Evolutionary conservation across 2,113 vertebrate species (phyloP), one percentile per base, ranked within the genome.

Genomic region (rabbit (Oryctolagus cuniculus)): DNA sequence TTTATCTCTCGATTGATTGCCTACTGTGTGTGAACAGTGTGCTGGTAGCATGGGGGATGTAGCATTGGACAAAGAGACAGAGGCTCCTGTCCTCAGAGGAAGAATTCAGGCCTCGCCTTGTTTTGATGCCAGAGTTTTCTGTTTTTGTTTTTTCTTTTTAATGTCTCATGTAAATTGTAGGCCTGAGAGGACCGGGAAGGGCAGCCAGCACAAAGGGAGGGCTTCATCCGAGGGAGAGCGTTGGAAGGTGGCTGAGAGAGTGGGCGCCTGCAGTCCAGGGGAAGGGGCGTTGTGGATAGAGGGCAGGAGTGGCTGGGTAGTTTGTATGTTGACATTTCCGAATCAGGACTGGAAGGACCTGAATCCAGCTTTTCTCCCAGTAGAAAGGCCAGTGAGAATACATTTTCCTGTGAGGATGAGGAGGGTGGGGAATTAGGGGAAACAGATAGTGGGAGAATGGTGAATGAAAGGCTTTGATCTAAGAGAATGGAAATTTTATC

Each of bases 31-130:
- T 90, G 72, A 34, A 58, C n/a, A n/a, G 16, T 58, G 55, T 69
- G 83, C 34, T 80, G 61, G 69, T 38, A 66, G 87, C 66, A 70
- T 87, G 73, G 34, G 49, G 36, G 67, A 63, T 34, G 44, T 10
- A 67, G 27, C 61, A n/a, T 66, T 94, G 81, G 89, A 69, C 36
- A 90, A 77, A 89, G 66, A 89, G 44, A 82, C 25, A 67, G 73
- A 74, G 78, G 49, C 64, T 70, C 44, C 36, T 90, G 25, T n/a
- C 61, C 16, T 75, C 21, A 21, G 69, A 93, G 51, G 38, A 83
- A 64, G 36, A 55, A 63, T 58, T 87, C 7, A 87, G 64, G 25
- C 13, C 49, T n/a, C 55, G 38, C 10, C 2, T 12, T 73, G 34
- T 53, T 31, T 79, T 74, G n/a, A 64, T 74, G 34, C 22, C 44